Conservation (phyloP, 2,797 vertebrate species). For the Poeciliopsis turneri region DNA sequence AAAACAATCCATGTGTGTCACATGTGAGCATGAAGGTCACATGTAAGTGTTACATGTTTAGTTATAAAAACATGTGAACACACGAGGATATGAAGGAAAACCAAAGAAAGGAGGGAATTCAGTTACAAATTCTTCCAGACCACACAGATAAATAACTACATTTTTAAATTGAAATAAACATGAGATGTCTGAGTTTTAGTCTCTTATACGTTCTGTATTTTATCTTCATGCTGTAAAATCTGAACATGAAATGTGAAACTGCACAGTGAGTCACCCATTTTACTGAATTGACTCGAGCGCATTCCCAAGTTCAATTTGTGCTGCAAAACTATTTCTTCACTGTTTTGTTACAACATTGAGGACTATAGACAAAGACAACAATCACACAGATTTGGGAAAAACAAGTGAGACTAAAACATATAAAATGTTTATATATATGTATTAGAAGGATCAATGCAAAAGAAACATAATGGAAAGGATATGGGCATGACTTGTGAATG, state of each 20-base stretch:
- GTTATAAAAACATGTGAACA: slow-evolving; percentile 54
- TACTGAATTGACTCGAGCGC: slow-evolving; percentile 51
- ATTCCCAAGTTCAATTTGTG: slow-evolving; percentile 59
- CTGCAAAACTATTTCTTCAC: slow-evolving; percentile 42
- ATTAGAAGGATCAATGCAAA: slow-evolving; percentile 31
- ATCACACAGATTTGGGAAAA: slow-evolving; percentile 65
- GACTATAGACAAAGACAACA: slow-evolving; percentile 61
- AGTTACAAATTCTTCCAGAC: slow-evolving; percentile 47
- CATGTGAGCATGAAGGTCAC: slow-evolving; percentile 38
- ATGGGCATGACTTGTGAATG: slow-evolving; percentile 29
- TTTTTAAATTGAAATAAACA: not conserved
- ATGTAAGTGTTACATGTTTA: slow-evolving; percentile 39
- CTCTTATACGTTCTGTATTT: not conserved
- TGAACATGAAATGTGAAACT: not conserved
- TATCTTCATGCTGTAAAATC: not conserved
- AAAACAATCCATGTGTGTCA: slow-evolving; percentile 58
- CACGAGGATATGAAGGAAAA: slow-evolving; percentile 46
- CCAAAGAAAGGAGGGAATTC: slow-evolving; percentile 52
- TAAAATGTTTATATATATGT: not conserved
- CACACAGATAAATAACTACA: not conserved
- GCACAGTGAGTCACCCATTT: not conserved
- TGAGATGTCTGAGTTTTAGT: slow-evolving; percentile 7
- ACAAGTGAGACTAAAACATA: slow-evolving; percentile 33
- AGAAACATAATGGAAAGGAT: slow-evolving; percentile 8
- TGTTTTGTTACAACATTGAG: slow-evolving; percentile 52